Base-by-base conservation (phyloP, 1,140 invertebrate species). In the Drosophila athabasca region DNA sequence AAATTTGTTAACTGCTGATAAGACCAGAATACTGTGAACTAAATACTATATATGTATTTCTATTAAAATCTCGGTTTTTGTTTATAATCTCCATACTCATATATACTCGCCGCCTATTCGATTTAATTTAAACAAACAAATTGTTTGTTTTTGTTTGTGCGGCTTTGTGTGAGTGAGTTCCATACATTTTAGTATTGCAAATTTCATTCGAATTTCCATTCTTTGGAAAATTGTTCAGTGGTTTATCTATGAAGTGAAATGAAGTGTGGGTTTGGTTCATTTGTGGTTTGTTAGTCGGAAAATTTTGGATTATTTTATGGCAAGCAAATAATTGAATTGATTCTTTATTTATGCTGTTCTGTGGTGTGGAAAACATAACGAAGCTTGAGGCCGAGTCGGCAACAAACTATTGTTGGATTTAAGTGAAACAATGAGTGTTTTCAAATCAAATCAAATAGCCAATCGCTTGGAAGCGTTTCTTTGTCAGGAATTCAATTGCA, bases 181-280 rank as follows among this genome's bases (percentile, higher is more conserved):
- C 29, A 65, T 73, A 75, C 66, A 75, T 55, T 49, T 65, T 66
- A 44, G 51, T 19, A 41, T 31, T 2, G 26, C 19, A 45, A 45
- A 53, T 55, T 44, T 74, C 58, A 26, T 57, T 35, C 43, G 67
- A 74, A 58, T 57, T 55, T 74, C 44, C 19, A 59, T 65, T 76
- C 22, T 35, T 6, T 45, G 71, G 54, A 69, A 69, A 69, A 69
- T 58, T 60, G 22, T 43, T 41, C n/a, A 41, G 39, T 48, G 43
- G n/a, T 26, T 64, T 39, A 11, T 39, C 35, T 39, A 39, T 39
- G 9, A 39, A 48, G 24, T 48, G 31, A 13, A 49, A 15, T 26
- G 31, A 7, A 66, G 49, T 48, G 19, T 15, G 17, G 17, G 19
- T 69, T 31, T 22, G 50, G 51, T 55, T 57, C n/a, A 8, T 15